A percentile compares a stretch with the other conserved stretches of the same genome.
Evolutionary conservation across 2,888 invertebrate species (phyloP).

Genomic region (Ypsolopha scabrella): DNA sequence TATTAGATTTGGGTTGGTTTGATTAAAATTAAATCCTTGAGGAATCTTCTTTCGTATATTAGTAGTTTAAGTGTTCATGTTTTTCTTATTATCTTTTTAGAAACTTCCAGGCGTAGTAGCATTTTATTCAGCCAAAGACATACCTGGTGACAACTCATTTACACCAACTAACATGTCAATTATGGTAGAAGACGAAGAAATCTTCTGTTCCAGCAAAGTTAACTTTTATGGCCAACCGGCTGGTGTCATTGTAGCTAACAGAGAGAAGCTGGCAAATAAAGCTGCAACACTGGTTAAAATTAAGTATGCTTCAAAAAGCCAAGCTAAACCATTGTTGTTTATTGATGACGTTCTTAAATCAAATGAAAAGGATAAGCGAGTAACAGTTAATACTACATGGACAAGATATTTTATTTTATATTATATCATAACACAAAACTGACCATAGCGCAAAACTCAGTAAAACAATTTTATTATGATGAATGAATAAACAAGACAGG

Average conservation of each 20-base stretch:
- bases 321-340: constrained; percentile 31
- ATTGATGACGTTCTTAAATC: constrained; percentile 44
- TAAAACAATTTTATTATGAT: too few relatives aligned
- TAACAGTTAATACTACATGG: constrained; percentile 25
- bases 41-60: too few relatives aligned
- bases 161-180: constrained; percentile 34
- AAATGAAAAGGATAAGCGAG: constrained; percentile 30
- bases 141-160: constrained; percentile 74
- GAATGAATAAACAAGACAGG: too few relatives aligned
- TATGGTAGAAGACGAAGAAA: constrained; percentile 34
- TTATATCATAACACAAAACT: too few relatives aligned
- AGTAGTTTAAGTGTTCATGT: background rate
- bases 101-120: constrained; percentile 72
- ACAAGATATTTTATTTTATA: too few relatives aligned
- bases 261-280: constrained; percentile 59
- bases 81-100: constrained; percentile 50
- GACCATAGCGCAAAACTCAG: too few relatives aligned
- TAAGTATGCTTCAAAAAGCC: constrained; percentile 41
- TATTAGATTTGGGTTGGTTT: too few relatives aligned
- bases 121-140: constrained; percentile 73
- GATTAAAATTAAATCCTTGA: too few relatives aligned
- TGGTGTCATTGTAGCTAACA: constrained; percentile 74
- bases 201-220: constrained; percentile 48
- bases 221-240: constrained; percentile 73
- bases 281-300: constrained; percentile 69